Evolutionary conservation across 1,140 invertebrate species (phyloP), one percentile per base, ranked within the genome.

Genomic region (Holotrichia oblita): DNA sequence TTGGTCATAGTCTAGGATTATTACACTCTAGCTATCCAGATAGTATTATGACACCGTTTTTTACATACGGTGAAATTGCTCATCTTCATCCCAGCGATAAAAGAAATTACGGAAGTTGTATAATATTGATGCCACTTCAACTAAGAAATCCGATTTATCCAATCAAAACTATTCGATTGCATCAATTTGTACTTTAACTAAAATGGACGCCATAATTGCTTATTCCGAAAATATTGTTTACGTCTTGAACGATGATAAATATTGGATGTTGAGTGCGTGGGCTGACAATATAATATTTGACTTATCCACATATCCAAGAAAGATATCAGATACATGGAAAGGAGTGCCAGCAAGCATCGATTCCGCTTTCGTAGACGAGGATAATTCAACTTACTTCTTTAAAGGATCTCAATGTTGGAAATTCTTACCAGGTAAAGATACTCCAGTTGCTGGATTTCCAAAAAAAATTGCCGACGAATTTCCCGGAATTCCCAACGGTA

Each of bases 1-100:
- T 98, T 82, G 96, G 96, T 4, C 96, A 98, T 86, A 95, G 95
- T 4, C 88, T 97, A 7, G 96, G 96, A 40, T 86, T 98, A 0
- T 94, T 93, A 77, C 96, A 98, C 87, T 96, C 95, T 59, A 94
- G 96, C 83, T 91, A 95, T 1, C 90, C 91, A 76, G 91, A 91
- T 0, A 94, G 96, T 0, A 87, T 98, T 2, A 98, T 98, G 96
- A 95, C 95, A 55, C 96, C 96, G 12, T 44, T 73, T 40, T 4
- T 64, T 6, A 17, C 8, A 10, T 0, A 6, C 61, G 10, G 9
- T 20, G 24, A 64, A 27, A 3, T 48, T 48, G 6, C n/a, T 14
- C 61, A 27, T 9, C 17, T 64, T 22, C 61, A 64, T 8, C 61
- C 61, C 3, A 64, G 24, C 61, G 61, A 64, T 12, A 17, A 24